Evolutionary conservation across 2,797 vertebrate genomes (phyloP), one percentile per base, ranked within the genome.

Genomic region (Champsocephalus gunnari): DNA sequence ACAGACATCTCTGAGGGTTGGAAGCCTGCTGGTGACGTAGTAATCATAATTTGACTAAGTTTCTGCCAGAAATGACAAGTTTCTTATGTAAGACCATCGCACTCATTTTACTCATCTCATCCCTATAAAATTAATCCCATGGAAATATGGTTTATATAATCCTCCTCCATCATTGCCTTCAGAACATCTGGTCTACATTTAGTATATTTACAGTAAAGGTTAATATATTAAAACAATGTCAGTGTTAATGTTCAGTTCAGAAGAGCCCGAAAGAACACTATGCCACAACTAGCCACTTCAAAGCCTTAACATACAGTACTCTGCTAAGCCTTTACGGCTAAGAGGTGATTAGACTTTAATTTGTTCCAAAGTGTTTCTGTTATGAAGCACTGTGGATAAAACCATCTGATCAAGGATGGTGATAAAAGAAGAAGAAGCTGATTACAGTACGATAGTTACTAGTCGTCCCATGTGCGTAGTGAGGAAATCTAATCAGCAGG

Each of bases 401-500:
- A 76, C 48, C 38, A 34, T 51, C 59, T 56, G 59, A 84, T 71
- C 59, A 45, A 65, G 47, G 63, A 47, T 45, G 32, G 11, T 56
- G 66, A 68, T 72, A 77, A 48, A 9, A 62, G 58, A 70, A 69
- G 69, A 13, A 71, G 32, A 63, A 62, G 34, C 53, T 78, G 59
- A 82, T 49, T 21, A 41, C 56, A 38, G 55, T 32, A 50, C 73
- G 66, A 71, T 61, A 61, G 51, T 71, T 65, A 60, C 58, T 63
- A 54, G 55, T 80, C 61, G 63, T 71, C 57, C 54, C 59, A 66
- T 67, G 53, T 9, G 43, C 12, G 9, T 43, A 65, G 21, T 55
- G 48, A 71, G 48, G 76, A n/a, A 73, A 76, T 79, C 32, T 58
- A 61, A 80, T 76, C 65, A 74, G 11, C 50, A 59, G 41, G 56